These are phyloP conservation scores for Rhyzopertha dominica DNA, from an alignment of 1,140 invertebrate species.

Conservation along the genomic window DNA sequence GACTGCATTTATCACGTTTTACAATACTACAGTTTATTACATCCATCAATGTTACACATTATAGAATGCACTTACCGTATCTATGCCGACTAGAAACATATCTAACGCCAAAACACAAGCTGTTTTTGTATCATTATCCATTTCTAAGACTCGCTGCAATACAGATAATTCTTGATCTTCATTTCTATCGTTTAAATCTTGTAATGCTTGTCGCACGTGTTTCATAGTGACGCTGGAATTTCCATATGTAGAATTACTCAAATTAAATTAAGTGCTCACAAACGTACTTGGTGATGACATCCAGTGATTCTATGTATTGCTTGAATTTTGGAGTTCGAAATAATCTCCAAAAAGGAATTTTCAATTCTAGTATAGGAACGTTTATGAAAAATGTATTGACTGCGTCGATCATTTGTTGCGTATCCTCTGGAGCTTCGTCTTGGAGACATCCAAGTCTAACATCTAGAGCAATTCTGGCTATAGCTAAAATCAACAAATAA, in stretches of 20 bases:
- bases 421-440: slow-evolving; percentile 62
- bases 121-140: slow-evolving; percentile 71
- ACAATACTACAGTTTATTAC: too few species aligned
- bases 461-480: slow-evolving; percentile 78
- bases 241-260: not conserved
- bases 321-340: slow-evolving; percentile 72
- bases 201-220: slow-evolving; percentile 62
- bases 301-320: slow-evolving; percentile 75
- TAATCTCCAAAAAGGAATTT: slow-evolving; percentile 79
- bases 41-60: too few species aligned
- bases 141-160: slow-evolving; percentile 67
- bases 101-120: slow-evolving; percentile 79
- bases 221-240: slow-evolving; percentile 68
- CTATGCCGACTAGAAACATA: slow-evolving; percentile 83
- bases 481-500: slow-evolving; percentile 54
- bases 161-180: slow-evolving; percentile 61
- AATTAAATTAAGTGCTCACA: not conserved
- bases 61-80: slow-evolving; percentile 73
- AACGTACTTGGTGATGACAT: slow-evolving; percentile 56
- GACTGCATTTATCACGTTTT: too few species aligned
- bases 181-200: slow-evolving; percentile 58
- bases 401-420: slow-evolving; percentile 77
- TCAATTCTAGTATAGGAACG: slow-evolving; percentile 75
- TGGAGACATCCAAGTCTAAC: slow-evolving; percentile 82
- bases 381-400: slow-evolving; percentile 78